Conservation (phyloP, 2,888 invertebrate genomes). For the Psococerastis gibbosa region DNA sequence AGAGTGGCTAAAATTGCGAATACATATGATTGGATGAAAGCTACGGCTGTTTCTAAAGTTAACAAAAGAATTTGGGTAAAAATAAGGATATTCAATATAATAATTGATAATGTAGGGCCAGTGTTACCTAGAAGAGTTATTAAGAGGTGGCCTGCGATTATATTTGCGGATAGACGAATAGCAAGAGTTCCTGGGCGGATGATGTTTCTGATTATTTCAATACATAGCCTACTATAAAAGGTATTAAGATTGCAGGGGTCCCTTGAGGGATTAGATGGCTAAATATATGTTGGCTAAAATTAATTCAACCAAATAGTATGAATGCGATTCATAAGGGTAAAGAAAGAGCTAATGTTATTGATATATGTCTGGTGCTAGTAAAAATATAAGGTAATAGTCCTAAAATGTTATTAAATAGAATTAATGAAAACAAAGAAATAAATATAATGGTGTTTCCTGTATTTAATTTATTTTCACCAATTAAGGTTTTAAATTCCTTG, state of each 20-base stretch:
- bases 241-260: slow-evolving; percentile 41
- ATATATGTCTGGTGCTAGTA: slow-evolving; percentile 44
- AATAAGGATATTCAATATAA: slow-evolving; percentile 26
- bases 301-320: slow-evolving; percentile 44
- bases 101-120: slow-evolving; percentile 22
- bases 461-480: slow-evolving; percentile 3
- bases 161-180: slow-evolving; percentile 53
- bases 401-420: slow-evolving; percentile 47
- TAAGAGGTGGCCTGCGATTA: slow-evolving; percentile 52
- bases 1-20: slow-evolving; percentile 42
- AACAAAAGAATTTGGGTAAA: slow-evolving; percentile 32
- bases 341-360: slow-evolving; percentile 36
- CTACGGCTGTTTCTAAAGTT: slow-evolving; percentile 38
- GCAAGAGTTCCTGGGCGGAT: slow-evolving; percentile 50
- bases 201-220: slow-evolving; percentile 54
- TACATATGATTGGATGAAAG: slow-evolving; percentile 45
- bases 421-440: slow-evolving; percentile 35
- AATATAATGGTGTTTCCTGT: slow-evolving; percentile 34
- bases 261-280: slow-evolving; percentile 48
- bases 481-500: neutral
- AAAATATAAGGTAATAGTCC: slow-evolving; percentile 53
- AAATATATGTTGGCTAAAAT: slow-evolving; percentile 41
- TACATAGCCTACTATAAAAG: slow-evolving; percentile 54
- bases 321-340: slow-evolving; percentile 42
- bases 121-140: slow-evolving; percentile 36